Evolutionary conservation across 2,113 vertebrate genomes (phyloP), one percentile per base, ranked within the genome.

Genomic region (Delphinapterus leucas): DNA sequence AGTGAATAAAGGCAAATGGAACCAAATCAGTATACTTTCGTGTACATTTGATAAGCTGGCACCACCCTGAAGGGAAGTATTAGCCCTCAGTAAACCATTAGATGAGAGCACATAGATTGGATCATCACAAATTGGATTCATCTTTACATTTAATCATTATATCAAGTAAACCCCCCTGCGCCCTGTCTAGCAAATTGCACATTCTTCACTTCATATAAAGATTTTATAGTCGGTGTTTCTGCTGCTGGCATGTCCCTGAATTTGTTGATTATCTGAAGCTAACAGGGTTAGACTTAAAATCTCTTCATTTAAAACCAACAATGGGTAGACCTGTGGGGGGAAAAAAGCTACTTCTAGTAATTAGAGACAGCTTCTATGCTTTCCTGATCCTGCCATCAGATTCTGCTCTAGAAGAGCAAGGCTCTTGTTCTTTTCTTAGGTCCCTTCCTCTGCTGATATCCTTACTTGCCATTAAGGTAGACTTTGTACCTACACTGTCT

Each of bases 251-350:
- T 68, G 31, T 60, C 47, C n/a, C n/a, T 90, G 1, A 89, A 68
- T 80, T 81, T 95, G 44, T 87, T 90, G 47, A 82, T 81, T 82
- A 68, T 90, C 90, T 41, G 88, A 58, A 88, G 60, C 36, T 95
- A 90, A 94, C 44, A 95, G 49, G 26, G 10, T 80, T 91, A 65
- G 60, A 44, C 49, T 93, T 87, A 88, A 88, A 88, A 93, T 89
- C 23, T 92, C 74, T 89, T 31, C 38, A 23, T 92, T 33, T 82
- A 76, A 85, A 92, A 33, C 67, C 55, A 88, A 20, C 55, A 61
- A 1, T 77, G 36, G 60, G 31, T 93, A 88, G 67, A 53, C 44
- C 9, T 82, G 26, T 86, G 26, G 38, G n/a, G 3, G 25, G 14
- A 36, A 36, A 68, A 74, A 68, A 81, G 13, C 49, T 83, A 21